Evolutionary conservation across 2,113 vertebrate species (phyloP).

Genomic region (Otocyon megalotis): DNA sequence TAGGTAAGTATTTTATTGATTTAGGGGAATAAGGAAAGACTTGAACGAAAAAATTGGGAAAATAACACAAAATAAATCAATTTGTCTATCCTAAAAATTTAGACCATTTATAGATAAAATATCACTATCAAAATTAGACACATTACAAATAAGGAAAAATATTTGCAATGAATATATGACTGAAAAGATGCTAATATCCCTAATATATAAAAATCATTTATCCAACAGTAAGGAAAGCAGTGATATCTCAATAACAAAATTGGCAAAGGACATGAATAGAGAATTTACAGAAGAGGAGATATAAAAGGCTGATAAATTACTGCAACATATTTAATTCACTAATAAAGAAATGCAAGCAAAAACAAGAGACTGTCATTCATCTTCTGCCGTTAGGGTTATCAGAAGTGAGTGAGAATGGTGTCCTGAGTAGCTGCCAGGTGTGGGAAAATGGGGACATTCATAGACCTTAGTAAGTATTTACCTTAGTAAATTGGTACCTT

Average conservation of each 20-base stretch:
- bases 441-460: background rate
- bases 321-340: background rate
- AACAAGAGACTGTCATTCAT: background rate
- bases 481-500: background rate
- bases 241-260: background rate
- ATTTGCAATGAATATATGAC: background rate
- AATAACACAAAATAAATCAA: background rate
- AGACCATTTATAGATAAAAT: background rate
- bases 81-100: constrained; percentile 6
- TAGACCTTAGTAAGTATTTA: background rate
- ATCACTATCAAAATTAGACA: background rate
- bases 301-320: background rate
- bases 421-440: background rate
- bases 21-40: background rate
- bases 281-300: background rate
- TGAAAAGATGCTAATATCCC: background rate
- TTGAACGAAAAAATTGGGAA: background rate
- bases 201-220: background rate
- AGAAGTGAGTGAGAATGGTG: background rate
- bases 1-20: background rate
- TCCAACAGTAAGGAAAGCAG: background rate
- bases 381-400: background rate
- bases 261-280: background rate
- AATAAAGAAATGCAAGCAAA: background rate
- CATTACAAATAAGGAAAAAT: background rate